These are phyloP conservation scores for Amphiprion clarkii DNA, from an alignment of 2,797 vertebrate species.

Conservation along the genomic window DNA sequence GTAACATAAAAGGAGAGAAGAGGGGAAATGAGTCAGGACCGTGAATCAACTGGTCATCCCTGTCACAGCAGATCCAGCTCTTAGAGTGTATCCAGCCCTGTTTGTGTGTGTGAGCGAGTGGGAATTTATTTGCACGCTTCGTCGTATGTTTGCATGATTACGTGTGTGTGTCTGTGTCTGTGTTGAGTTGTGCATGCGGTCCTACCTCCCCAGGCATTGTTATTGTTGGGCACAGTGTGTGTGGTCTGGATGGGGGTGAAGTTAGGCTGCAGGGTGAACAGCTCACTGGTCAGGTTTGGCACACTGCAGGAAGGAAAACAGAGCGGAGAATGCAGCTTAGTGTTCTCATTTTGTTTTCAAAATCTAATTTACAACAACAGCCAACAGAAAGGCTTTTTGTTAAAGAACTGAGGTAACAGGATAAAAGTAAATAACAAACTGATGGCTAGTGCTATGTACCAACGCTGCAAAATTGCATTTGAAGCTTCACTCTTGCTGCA, in stretches of 20 bases:
- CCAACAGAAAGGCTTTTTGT: conserved; percentile 2
- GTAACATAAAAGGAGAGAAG: conserved; percentile 49
- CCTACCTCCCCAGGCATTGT: conserved; percentile 91
- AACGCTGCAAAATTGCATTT: too few species aligned
- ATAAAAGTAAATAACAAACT: not conserved
- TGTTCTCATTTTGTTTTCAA: conserved; percentile 32
- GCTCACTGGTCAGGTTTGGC: conserved; percentile 91
- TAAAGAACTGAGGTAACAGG: conserved; percentile 8
- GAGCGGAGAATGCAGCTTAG: conserved; percentile 8
- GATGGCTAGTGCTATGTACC: not conserved
- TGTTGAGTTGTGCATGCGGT: conserved; percentile 10
- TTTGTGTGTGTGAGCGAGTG: conserved; percentile 16
- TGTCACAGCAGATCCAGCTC: conserved; percentile 40
- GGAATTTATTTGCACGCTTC: conserved; percentile 28
- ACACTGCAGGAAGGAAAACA: conserved; percentile 78
- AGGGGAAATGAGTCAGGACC: conserved; percentile 47
- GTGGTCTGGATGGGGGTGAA: conserved; percentile 90
- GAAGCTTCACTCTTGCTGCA: not conserved
- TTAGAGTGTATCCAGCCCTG: not conserved
- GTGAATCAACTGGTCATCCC: conserved; percentile 35
- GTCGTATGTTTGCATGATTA: conserved; percentile 28
- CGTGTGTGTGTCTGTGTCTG: conserved; percentile 14
- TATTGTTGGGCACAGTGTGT: conserved; percentile 89
- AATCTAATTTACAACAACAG: conserved; percentile 25
- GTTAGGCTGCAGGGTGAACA: conserved; percentile 92